Evolutionary conservation across 2,888 invertebrate species (phyloP).

Genomic region (Arrhopalites spinosus): DNA sequence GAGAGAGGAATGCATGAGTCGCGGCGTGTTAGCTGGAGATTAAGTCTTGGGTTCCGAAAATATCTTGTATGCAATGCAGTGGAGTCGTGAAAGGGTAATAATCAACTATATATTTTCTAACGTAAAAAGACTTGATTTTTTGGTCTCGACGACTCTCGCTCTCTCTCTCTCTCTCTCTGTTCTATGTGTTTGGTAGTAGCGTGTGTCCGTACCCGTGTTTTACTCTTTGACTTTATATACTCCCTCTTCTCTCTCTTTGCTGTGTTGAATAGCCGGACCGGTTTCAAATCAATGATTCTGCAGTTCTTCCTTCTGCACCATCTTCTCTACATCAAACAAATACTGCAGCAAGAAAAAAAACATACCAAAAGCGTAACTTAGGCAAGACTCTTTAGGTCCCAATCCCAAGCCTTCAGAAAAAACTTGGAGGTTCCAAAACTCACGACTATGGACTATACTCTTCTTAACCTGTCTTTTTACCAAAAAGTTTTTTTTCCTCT

Average conservation of each 20-base stretch:
- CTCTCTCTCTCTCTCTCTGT: not conserved
- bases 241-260: not conserved
- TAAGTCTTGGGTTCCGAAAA: constrained; percentile 27
- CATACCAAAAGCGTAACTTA: too few species aligned
- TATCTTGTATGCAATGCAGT: constrained; percentile 36
- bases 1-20: constrained; percentile 5
- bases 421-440: too few species aligned
- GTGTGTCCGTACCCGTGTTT: not conserved
- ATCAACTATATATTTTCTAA: constrained; percentile 16
- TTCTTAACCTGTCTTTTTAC: too few species aligned
- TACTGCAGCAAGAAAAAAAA: constrained; percentile 13
- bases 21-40: constrained; percentile 14
- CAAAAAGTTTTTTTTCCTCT: too few species aligned
- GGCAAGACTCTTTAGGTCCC: too few species aligned
- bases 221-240: not conserved
- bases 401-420: too few species aligned
- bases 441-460: too few species aligned
- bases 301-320: constrained; percentile 22
- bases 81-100: constrained; percentile 30
- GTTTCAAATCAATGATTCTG: constrained; percentile 30
- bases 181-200: too few species aligned
- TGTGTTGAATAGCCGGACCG: constrained; percentile 13
- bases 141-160: not conserved
- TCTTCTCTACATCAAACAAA: constrained; percentile 19
- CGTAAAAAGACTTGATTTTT: constrained; percentile 6